Conservation (phyloP, 2,797 vertebrate genomes). For the Enteromius unitaeniatus region DNA sequence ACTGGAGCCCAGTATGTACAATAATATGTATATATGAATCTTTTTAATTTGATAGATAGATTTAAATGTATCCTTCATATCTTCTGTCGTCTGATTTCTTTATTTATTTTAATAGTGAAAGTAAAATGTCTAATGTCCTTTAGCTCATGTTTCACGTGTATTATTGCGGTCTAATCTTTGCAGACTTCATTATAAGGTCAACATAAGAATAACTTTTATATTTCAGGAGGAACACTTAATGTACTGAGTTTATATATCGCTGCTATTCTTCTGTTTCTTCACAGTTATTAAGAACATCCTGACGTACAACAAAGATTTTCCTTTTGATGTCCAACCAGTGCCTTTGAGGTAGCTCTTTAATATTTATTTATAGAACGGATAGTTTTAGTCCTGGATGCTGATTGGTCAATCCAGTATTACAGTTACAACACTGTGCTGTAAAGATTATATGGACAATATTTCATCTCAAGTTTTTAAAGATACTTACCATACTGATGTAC, state of each 20-base stretch:
- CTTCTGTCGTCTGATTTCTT: neutral
- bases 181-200: neutral
- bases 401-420: neutral
- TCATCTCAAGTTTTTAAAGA: neutral
- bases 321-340: slow-evolving; percentile 96
- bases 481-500: neutral
- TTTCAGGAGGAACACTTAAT: neutral
- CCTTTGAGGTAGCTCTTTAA: slow-evolving; percentile 86
- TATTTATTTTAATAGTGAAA: no score
- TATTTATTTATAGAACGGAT: neutral
- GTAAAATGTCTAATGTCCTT: no score
- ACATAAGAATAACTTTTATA: neutral
- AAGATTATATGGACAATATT: neutral
- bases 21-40: neutral
- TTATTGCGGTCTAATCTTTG: neutral
- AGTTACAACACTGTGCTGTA: neutral
- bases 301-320: slow-evolving; percentile 96
- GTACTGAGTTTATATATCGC: neutral
- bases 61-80: neutral
- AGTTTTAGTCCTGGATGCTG: neutral
- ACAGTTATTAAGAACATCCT: slow-evolving; percentile 94
- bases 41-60: neutral
- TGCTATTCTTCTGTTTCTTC: slow-evolving; percentile 50
- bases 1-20: slow-evolving; percentile 92
- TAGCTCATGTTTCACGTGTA: no score